Evolutionary conservation across 2,113 vertebrate genomes (phyloP).

Genomic region (Casuarius casuarius): DNA sequence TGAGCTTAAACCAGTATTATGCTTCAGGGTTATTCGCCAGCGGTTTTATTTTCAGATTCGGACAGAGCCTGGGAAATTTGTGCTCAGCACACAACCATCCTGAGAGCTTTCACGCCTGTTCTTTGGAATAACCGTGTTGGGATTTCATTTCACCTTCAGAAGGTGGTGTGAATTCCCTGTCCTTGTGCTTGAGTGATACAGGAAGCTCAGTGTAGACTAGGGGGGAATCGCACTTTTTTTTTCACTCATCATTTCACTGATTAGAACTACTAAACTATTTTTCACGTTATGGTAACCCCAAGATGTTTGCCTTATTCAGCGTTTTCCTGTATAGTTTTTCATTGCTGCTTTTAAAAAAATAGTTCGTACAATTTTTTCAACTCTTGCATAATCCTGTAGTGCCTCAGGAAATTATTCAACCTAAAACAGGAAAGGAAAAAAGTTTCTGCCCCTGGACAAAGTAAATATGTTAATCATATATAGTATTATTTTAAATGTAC

Average conservation of each 20-base stretch:
- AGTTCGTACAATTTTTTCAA: background rate
- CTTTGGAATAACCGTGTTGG: background rate
- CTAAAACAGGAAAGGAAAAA: background rate
- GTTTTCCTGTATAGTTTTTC: background rate
- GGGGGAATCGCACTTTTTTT: too few relatives aligned
- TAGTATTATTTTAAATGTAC: background rate
- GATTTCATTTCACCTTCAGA: background rate
- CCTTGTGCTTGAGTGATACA: background rate
- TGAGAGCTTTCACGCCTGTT: background rate
- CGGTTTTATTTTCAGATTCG: background rate
- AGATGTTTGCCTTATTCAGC: background rate
- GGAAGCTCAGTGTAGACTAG: background rate
- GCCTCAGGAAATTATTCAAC: background rate
- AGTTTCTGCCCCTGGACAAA: background rate
- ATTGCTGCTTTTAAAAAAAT: background rate
- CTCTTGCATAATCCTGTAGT: background rate
- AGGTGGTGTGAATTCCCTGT: background rate
- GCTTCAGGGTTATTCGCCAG: background rate
- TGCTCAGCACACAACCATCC: background rate
- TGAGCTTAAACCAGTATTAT: background rate
- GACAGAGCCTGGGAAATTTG: background rate
- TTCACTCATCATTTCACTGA: background rate
- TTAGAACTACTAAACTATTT: background rate
- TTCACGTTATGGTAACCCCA: background rate
- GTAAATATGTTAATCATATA: background rate